Percentiles rank a stretch among this genome's conserved stretches.
These are phyloP conservation scores for Entomyzon cyanotis DNA, from an alignment of 2,113 vertebrate genomes.

Conservation along the genomic window DNA sequence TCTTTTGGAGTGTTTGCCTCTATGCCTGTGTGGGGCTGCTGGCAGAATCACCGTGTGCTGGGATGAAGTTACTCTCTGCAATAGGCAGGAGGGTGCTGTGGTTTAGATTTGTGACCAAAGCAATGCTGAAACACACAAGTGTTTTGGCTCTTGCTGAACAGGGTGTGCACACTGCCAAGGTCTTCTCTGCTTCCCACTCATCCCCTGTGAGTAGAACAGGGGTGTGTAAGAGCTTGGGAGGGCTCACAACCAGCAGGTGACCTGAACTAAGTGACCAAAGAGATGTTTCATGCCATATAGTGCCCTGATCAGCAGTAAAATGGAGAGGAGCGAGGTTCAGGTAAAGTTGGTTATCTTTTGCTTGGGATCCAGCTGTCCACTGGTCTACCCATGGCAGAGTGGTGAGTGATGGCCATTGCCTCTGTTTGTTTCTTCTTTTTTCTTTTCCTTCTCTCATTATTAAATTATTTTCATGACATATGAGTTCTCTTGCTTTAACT, in stretches of 20 bases:
- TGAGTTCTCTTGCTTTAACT: not conserved
- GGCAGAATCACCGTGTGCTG: accelerated
- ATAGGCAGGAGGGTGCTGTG: not conserved
- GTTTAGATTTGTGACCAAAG: not conserved
- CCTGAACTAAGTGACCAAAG: not conserved
- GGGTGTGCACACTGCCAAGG: not conserved
- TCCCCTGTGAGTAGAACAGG: accelerated
- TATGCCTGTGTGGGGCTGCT: not conserved
- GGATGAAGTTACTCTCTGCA: accelerated
- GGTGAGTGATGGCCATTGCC: not conserved
- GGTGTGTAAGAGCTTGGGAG: accelerated
- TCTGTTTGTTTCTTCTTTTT: not conserved
- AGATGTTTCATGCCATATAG: not conserved
- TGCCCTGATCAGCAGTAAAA: not conserved
- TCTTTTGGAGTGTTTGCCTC: not conserved
- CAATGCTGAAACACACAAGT: accelerated
- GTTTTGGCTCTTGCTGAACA: not conserved
- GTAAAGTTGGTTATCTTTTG: not conserved
- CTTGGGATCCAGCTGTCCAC: not conserved
- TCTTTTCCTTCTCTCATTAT: not conserved
- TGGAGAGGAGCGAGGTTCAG: not conserved
- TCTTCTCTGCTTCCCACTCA: not conserved
- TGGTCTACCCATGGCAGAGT: not conserved
- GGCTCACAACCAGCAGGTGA: not conserved
- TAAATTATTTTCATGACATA: not conserved